phyloP scores from a whole-genome alignment of 2,888 invertebrate species.

The Ditylenchus weischeri region DNA sequence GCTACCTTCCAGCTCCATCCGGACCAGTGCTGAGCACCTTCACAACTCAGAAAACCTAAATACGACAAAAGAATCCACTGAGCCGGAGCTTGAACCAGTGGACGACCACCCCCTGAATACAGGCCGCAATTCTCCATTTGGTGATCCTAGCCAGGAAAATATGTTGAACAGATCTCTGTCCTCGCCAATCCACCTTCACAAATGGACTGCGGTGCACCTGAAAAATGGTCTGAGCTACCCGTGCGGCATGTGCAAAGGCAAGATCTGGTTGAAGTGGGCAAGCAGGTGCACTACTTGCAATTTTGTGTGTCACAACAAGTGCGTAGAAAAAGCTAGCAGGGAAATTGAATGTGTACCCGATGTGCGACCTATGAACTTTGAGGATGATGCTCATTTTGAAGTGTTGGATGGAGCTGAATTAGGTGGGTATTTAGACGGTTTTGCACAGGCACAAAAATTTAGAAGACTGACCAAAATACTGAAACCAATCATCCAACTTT shows the following conservation, averaged over 20 bases:
- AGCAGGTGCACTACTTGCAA: constrained; percentile 84
- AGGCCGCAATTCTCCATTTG: background rate
- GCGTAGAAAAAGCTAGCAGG: constrained; percentile 64
- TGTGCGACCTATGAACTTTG: constrained; percentile 20
- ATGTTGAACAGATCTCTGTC: background rate
- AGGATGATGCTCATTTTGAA: constrained; percentile 38
- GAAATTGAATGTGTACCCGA: constrained; percentile 23
- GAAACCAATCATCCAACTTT: no score
- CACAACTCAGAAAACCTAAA: background rate
- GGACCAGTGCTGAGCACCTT: background rate
- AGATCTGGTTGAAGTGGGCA: constrained; percentile 95
- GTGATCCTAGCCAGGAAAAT: background rate
- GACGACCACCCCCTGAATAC: background rate
- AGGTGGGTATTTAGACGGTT: background rate
- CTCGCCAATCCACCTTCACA: constrained; percentile 8
- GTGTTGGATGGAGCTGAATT: constrained; percentile 24
- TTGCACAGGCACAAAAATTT: background rate
- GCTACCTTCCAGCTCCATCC: constrained; percentile 24
- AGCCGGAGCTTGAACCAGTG: constrained; percentile 5
- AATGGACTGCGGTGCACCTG: constrained; percentile 20
- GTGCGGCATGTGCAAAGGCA: constrained; percentile 53
- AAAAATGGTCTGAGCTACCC: constrained; percentile 14
- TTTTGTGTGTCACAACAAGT: constrained; percentile 92
- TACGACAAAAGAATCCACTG: background rate
- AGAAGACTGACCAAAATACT: background rate